These are phyloP conservation scores for Hyles vespertilio DNA, from an alignment of 1,140 invertebrate species.

Conservation along the genomic window DNA sequence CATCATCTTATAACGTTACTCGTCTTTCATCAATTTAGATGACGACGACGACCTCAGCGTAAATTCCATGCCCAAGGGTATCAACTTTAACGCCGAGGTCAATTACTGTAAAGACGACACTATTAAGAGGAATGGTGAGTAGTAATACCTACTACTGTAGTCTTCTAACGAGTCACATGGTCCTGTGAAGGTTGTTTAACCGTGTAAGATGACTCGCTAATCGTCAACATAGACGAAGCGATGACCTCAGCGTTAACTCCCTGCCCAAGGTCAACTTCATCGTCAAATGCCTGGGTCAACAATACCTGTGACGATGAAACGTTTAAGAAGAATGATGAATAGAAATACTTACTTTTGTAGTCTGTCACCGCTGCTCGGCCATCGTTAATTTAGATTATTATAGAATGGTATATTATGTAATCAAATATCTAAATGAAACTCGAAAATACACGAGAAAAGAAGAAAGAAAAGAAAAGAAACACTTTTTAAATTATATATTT, in stretches of 20 bases:
- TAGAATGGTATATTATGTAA: too few species aligned
- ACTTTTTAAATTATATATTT: too few species aligned
- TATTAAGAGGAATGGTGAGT: constrained; percentile 46
- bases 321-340: constrained; percentile 45
- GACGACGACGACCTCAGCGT: constrained; percentile 53
- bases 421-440: too few species aligned
- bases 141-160: too few species aligned
- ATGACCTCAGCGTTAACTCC: constrained; percentile 36
- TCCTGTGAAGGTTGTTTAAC: too few species aligned
- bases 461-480: too few species aligned
- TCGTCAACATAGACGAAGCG: constrained; percentile 63
- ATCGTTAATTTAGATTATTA: too few species aligned
- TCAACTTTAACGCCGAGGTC: constrained; percentile 34
- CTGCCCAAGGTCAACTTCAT: constrained; percentile 38
- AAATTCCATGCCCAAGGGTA: constrained; percentile 33
- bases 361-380: too few species aligned
- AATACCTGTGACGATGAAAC: constrained; percentile 44
- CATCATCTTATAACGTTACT: constrained; percentile 20
- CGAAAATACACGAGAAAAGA: too few species aligned
- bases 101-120: constrained; percentile 46
- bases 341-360: too few species aligned
- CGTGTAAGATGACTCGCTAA: constrained; percentile 39
- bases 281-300: constrained; percentile 30
- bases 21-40: constrained; percentile 64
- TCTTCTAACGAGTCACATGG: too few species aligned